Conservation (phyloP, 2,797 vertebrate genomes). For the Sciurus carolinensis region DNA sequence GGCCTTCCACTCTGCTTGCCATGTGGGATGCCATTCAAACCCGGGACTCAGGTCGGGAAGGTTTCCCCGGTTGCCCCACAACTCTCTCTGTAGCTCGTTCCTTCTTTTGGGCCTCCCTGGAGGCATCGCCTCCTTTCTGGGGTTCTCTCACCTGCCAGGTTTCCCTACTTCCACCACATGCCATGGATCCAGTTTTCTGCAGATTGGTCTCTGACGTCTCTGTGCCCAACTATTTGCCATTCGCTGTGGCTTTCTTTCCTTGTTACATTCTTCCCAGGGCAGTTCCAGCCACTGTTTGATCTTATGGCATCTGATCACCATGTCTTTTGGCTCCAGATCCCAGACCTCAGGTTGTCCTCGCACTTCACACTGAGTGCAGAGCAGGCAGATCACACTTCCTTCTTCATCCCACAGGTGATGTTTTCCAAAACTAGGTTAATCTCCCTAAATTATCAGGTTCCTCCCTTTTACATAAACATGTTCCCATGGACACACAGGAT, state of each 20-base stretch:
- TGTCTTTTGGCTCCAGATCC: not conserved
- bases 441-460: not conserved
- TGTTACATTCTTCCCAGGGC: not conserved
- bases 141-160: not conserved
- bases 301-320: not conserved
- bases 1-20: not conserved
- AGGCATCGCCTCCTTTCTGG: not conserved
- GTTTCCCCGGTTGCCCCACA: no score
- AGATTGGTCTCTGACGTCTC: not conserved
- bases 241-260: not conserved
- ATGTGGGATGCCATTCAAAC: no score
- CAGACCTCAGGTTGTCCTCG: not conserved
- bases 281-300: not conserved
- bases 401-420: not conserved
- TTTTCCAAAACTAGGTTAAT: not conserved
- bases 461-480: not conserved
- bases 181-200: rapidly evolving
- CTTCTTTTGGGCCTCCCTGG: not conserved
- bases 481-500: not conserved
- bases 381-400: no score
- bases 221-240: not conserved
- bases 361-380: not conserved
- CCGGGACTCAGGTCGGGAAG: no score
- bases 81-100: not conserved
- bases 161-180: rapidly evolving